Evolutionary conservation across 2,113 vertebrate genomes (phyloP).

Genomic region (Dromas ardeola): DNA sequence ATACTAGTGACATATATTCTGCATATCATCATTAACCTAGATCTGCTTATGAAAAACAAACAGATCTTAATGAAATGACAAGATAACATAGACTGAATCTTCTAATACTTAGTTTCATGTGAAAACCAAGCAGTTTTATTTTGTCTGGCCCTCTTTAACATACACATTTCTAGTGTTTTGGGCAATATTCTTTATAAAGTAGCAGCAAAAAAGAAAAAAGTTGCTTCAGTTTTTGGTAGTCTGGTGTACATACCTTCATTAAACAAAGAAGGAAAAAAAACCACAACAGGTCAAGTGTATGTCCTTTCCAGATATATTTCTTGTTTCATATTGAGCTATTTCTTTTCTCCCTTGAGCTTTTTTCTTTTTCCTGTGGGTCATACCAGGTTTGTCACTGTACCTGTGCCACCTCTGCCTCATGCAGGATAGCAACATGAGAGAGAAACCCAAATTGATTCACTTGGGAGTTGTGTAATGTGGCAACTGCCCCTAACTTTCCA

Average conservation of each 20-base stretch:
- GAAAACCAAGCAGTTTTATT: background rate
- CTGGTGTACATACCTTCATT: background rate
- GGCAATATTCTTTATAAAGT: background rate
- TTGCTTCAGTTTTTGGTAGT: background rate
- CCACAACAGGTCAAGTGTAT: background rate
- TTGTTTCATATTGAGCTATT: background rate
- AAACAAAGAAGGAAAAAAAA: background rate
- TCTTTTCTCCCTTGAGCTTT: background rate
- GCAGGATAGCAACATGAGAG: background rate
- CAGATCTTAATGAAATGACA: background rate
- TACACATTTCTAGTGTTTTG: background rate
- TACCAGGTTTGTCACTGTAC: background rate
- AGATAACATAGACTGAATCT: background rate
- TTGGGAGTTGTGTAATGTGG: background rate
- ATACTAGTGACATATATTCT: background rate
- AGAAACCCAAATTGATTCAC: background rate
- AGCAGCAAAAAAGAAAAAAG: background rate
- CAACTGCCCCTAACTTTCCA: background rate
- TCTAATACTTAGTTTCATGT: background rate
- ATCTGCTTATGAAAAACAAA: background rate
- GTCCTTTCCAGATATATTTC: background rate
- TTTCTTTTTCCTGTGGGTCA: background rate
- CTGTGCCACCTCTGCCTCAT: background rate
- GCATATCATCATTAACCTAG: background rate
- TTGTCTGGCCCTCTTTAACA: background rate